Conservation (phyloP, 2,888 invertebrate species). For the Orchesellides sinensis region DNA sequence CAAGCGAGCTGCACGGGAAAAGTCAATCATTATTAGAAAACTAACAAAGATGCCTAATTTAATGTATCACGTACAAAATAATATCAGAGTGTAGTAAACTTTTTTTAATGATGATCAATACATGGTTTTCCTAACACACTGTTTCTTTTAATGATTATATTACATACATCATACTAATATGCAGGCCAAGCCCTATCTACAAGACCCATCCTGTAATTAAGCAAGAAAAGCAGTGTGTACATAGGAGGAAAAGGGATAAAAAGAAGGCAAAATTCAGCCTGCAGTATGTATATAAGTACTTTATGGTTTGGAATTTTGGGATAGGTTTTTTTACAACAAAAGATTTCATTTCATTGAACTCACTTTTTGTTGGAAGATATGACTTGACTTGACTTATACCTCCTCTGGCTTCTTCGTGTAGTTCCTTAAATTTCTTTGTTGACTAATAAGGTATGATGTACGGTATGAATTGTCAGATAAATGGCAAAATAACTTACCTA, state of each 20-base stretch:
- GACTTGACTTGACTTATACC: background rate
- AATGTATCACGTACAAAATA: background rate
- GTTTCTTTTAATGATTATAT: slow-evolving; percentile 46
- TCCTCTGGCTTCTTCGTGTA: background rate
- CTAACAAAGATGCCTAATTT: slow-evolving; percentile 36
- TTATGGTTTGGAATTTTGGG: too few species aligned
- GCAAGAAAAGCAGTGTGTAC: background rate
- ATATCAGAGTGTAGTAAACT: background rate
- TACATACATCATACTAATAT: slow-evolving; percentile 43
- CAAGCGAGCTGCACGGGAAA: slow-evolving; percentile 45
- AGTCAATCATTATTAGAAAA: slow-evolving; percentile 61
- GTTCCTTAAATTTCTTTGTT: slow-evolving; percentile 27
- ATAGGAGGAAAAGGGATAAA: slow-evolving; percentile 16
- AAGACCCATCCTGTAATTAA: slow-evolving; percentile 51
- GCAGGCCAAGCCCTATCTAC: background rate
- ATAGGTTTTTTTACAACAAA: too few species aligned
- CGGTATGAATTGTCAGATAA: slow-evolving; percentile 47
- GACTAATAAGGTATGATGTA: slow-evolving; percentile 48
- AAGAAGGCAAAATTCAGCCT: too few species aligned
- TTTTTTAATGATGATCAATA: slow-evolving; percentile 19
- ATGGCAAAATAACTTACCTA: slow-evolving; percentile 61
- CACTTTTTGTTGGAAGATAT: background rate
- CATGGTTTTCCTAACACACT: slow-evolving; percentile 12
- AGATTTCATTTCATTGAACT: background rate
- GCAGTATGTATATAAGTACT: too few species aligned